Percentiles rank a stretch among this genome's conserved stretches.
phyloP scores from a whole-genome alignment of 1,140 invertebrate species.

The Mycetomoellerius zeteki region DNA sequence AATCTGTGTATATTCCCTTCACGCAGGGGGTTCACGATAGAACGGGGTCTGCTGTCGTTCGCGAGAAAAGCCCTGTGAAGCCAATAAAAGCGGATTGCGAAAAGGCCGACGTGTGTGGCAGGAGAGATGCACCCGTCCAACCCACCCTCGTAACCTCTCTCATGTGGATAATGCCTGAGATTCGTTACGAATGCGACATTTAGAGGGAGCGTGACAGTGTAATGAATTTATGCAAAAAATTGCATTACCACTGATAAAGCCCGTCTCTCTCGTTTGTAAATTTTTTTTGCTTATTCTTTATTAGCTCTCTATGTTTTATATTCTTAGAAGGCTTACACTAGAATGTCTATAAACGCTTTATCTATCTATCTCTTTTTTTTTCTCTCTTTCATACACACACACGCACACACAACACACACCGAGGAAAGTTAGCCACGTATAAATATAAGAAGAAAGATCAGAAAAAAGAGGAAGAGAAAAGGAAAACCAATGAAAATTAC shows the following conservation, averaged over 20 bases:
- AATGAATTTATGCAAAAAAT: constrained; percentile 61
- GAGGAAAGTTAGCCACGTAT: background rate
- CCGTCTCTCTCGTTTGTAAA: background rate
- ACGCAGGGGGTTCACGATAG: background rate
- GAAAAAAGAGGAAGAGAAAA: background rate
- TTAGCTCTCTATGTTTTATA: no score
- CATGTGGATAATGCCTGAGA: constrained; percentile 39
- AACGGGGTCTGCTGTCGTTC: background rate
- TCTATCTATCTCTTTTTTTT: background rate
- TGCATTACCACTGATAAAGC: constrained; percentile 39
- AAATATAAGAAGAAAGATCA: constrained; percentile 1
- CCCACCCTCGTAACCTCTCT: constrained; percentile 24
- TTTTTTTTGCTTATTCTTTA: no score
- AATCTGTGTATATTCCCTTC: constrained; percentile 43
- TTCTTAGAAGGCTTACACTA: no score
- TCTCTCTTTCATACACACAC: background rate
- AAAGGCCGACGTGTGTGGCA: background rate
- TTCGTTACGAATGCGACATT: constrained; percentile 49
- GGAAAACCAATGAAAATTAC: background rate
- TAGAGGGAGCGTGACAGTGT: constrained; percentile 35
- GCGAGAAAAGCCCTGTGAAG: constrained; percentile 34
- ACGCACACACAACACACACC: background rate
- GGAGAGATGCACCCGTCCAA: background rate
- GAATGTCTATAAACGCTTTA: no score
- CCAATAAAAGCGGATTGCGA: constrained; percentile 64